Evolutionary conservation across 2,888 invertebrate genomes (phyloP).

Genomic region (Hylaea fasciaria): DNA sequence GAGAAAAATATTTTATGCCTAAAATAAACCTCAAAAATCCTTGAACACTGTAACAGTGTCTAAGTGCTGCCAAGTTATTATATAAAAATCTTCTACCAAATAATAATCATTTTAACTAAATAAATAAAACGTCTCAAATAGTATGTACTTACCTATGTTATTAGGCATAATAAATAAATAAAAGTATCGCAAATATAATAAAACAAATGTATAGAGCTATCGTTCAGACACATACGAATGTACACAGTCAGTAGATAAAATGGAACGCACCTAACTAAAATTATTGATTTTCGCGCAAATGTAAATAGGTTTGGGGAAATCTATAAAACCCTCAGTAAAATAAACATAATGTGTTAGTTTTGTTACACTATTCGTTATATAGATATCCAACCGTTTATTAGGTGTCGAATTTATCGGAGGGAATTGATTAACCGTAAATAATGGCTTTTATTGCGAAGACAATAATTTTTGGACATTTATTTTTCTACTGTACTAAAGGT

Average conservation of each 20-base stretch:
- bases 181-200: too few relatives aligned
- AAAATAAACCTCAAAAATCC: too few relatives aligned
- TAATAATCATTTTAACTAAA: too few relatives aligned
- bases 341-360: slow-evolving; percentile 27
- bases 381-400: background rate
- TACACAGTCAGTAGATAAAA: slow-evolving; percentile 32
- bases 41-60: too few relatives aligned
- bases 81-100: too few relatives aligned
- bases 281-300: slow-evolving; percentile 61
- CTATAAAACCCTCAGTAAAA: slow-evolving; percentile 31
- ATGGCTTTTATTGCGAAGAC: slow-evolving; percentile 17
- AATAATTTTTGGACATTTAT: slow-evolving; percentile 26
- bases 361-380: slow-evolving; percentile 7
- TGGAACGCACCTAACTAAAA: slow-evolving; percentile 46
- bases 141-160: too few relatives aligned
- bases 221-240: too few relatives aligned
- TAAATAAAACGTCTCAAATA: too few relatives aligned
- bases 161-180: too few relatives aligned
- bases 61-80: too few relatives aligned
- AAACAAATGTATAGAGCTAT: too few relatives aligned
- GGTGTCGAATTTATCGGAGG: background rate
- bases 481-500: slow-evolving; percentile 22
- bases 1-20: too few relatives aligned
- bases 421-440: slow-evolving; percentile 8
- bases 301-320: slow-evolving; percentile 41